These are phyloP conservation scores for Amphiura filiformis DNA, from an alignment of 35 echinoderm and acorn worm genomes.

Conservation along the genomic window DNA sequence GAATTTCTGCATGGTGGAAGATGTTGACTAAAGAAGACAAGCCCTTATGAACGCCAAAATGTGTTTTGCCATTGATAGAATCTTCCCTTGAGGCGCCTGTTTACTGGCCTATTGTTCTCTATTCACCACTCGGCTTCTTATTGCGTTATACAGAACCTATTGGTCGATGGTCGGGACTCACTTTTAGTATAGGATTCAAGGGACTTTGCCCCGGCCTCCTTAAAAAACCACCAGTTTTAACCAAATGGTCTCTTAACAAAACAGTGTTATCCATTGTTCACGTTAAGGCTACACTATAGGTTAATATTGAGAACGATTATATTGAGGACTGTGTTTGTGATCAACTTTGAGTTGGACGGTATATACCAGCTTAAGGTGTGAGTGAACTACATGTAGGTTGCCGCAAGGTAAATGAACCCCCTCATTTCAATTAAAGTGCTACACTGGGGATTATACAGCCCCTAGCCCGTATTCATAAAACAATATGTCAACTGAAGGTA, in stretches of 20 bases:
- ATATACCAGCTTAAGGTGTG: neutral
- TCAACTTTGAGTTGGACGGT: neutral
- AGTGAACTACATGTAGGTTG: neutral
- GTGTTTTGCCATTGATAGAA: neutral
- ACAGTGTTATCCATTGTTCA: neutral
- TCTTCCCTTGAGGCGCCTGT: neutral
- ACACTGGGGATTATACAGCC: neutral
- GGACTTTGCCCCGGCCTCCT: conserved; percentile 7
- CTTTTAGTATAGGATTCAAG: neutral
- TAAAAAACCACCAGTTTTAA: conserved; percentile 15
- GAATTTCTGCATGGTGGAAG: neutral
- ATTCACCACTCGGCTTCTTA: neutral
- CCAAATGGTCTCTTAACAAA: conserved; percentile 6
- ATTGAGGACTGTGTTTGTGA: neutral
- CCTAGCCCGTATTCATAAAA: neutral
- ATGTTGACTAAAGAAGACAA: neutral
- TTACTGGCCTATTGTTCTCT: neutral
- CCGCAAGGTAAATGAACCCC: neutral
- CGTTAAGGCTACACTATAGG: neutral
- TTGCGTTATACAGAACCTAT: neutral
- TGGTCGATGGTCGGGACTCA: neutral
- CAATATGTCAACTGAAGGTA: too few species aligned
- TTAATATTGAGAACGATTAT: neutral
- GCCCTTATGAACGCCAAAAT: conserved; percentile 5
- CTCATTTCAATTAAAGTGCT: conserved; percentile 7